Evolutionary conservation across 2,888 invertebrate genomes (phyloP), one percentile per base, ranked within the genome.

Genomic region (Drosophila paranaensis): DNA sequence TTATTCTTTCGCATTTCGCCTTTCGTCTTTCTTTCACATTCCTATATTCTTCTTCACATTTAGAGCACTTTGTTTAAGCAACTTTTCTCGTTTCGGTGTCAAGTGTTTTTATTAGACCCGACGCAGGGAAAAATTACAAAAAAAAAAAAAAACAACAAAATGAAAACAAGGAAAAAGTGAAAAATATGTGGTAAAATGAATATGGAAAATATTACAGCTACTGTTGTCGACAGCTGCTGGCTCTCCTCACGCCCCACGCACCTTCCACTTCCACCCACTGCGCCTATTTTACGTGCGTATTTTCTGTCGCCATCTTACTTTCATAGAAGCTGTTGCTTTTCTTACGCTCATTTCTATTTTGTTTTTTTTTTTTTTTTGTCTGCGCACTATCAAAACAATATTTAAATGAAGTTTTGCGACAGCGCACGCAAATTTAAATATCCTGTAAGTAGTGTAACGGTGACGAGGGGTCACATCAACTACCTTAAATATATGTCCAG

Each of bases 21-120:
- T 42, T 13, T 42, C 30, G 10, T 43, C 14, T 20, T 14, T 35
- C 14, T 42, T 13, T 42, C 16, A 3, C 42, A n/a, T 43, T 56
- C 43, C 55, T 48, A 42, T 62, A 67, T 66, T 75, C 43, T 30
- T 58, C 46, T 50, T 50, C 58, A 53, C 57, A 37, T 69, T 70
- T 70, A 45, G 55, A 45, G 55, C 74, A 74, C 68, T 81, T 84
- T 76, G 76, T 70, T 75, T 63, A 74, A 74, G 81, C 51, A 83
- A 83, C 79, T 81, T 79, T 77, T 58, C 79, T 79, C 67, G 75
- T 82, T 84, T 79, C 67, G 78, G 85, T 83, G 85, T 84, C 82
- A 83, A 83, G 85, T 84, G 82, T 74, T 84, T 83, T 82, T 84
- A 82, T 80, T 80, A 74, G 75, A 69, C 64, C 43, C 62, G 58